Evolutionary conservation across 2,888 invertebrate genomes (phyloP).

Genomic region (Rhamphomyia laevipes): DNA sequence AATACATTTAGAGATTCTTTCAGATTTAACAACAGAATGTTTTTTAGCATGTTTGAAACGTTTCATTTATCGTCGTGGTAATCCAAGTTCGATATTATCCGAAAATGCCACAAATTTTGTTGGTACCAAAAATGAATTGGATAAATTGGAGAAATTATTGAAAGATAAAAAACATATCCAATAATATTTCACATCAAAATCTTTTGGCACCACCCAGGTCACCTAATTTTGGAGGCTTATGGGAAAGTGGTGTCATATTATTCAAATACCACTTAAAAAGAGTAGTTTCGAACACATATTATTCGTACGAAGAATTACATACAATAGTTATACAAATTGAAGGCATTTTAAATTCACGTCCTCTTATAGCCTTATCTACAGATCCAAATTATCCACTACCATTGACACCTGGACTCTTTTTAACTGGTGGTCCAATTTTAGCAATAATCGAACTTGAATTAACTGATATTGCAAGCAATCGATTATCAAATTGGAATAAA

Average conservation of each 20-base stretch:
- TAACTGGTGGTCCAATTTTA: neutral
- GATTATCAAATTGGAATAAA: constrained; percentile 16
- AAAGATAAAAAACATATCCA: neutral
- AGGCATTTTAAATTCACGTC: neutral
- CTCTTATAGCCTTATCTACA: neutral
- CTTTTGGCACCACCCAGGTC: constrained; percentile 12
- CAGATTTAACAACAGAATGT: constrained; percentile 10
- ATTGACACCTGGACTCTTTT: too few relatives aligned
- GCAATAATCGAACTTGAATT: constrained; percentile 17
- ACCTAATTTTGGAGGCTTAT: too few relatives aligned
- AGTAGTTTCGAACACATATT: neutral
- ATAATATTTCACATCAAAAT: neutral
- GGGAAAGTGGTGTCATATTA: too few relatives aligned
- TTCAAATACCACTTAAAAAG: constrained; percentile 2
- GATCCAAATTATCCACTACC: neutral
- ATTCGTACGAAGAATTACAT: neutral
- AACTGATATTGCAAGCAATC: constrained; percentile 8
- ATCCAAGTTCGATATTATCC: constrained; percentile 9
- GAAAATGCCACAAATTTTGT: constrained; percentile 5
- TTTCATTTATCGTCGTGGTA: constrained; percentile 10
- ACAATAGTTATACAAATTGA: neutral
- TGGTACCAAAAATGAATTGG: neutral
- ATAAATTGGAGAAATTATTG: neutral
- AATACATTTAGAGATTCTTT: constrained; percentile 15
- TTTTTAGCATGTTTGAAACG: constrained; percentile 12